Evolutionary conservation across 2,888 invertebrate species (phyloP).

Genomic region (Cremastinae sp.): DNA sequence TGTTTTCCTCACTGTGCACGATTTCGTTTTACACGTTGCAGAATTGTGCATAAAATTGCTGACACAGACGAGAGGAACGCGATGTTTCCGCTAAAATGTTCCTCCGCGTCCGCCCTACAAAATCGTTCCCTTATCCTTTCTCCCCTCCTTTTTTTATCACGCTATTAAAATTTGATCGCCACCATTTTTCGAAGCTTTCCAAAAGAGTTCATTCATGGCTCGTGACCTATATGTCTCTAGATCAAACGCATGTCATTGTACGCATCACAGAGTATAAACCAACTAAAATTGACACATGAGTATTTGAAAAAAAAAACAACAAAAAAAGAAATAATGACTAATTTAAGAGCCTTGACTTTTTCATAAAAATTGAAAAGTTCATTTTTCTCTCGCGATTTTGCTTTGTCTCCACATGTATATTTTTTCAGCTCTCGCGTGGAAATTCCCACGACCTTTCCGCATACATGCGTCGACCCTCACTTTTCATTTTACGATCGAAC

Average conservation of each 20-base stretch:
- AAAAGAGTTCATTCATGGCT: neutral
- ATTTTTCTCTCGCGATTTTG: too few relatives aligned
- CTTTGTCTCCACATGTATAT: too few relatives aligned
- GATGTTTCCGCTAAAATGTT: neutral
- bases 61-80: neutral
- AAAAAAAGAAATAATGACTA: too few relatives aligned
- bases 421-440: too few relatives aligned
- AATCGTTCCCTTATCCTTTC: neutral
- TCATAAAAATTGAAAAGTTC: too few relatives aligned
- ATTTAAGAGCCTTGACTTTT: too few relatives aligned
- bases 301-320: too few relatives aligned
- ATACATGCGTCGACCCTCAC: too few relatives aligned
- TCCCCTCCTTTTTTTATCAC: neutral
- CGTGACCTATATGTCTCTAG: constrained; percentile 8
- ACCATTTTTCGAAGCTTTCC: neutral
- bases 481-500: too few relatives aligned
- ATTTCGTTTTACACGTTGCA: neutral
- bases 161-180: constrained; percentile 23
- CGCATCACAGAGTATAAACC: too few relatives aligned
- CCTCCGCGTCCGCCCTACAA: neutral
- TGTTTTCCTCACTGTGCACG: neutral
- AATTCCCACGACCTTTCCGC: too few relatives aligned
- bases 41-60: constrained; percentile 8
- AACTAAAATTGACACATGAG: too few relatives aligned
- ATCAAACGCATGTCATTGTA: neutral